Evolutionary conservation across 2,888 invertebrate species (phyloP), one percentile per base, ranked within the genome.

Genomic region (Epiblema foenella): DNA sequence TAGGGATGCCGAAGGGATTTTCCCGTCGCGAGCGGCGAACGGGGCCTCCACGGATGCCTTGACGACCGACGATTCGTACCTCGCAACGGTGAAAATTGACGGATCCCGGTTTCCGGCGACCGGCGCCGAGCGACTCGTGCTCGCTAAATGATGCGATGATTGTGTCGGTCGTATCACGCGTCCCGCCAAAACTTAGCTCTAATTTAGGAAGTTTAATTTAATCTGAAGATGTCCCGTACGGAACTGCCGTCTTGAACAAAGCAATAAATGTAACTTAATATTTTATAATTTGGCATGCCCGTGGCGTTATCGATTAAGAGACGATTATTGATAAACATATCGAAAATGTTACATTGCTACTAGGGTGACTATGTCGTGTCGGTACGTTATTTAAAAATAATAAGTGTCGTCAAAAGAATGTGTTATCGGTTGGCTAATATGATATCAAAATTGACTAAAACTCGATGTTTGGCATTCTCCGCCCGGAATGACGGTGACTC

Each of bases 141-240:
- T 24, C 11, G 17, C 33, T 10, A 29, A 42, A 60, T 20, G 54
- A 29, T 46, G 33, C 46, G 15, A 33, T 51, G 7, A 37, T 46
- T 57, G 29, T 12, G 42, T 18, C 52, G 60, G 24, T 59, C 51
- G 67, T 49, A 10, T 39, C 51, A 39, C 60, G 56, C 69, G 56
- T 24, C 20, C 62, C 63, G 62, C 68, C 68, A 68, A 62, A 68
- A 62, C 18, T 12, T 69, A 68, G 54, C 37, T 64, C n/a, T 64
- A 64, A 24, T 39, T 63, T 51, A 63, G 51, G 51, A 51, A 63
- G 33, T 52, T 63, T 63, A 52, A 52, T 37, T 52, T 54, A 42
- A 68, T 59, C n/a, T 59, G n/a, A 33, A n/a, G 59, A 58, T 51
- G 39, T 67, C 52, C 52, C 24, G 42, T 54, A 29, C 60, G 52